Percentiles rank a stretch among this genome's conserved stretches.
These are phyloP conservation scores for Pao palembangensis DNA, from an alignment of 2,113 vertebrate species.

Conservation along the genomic window DNA sequence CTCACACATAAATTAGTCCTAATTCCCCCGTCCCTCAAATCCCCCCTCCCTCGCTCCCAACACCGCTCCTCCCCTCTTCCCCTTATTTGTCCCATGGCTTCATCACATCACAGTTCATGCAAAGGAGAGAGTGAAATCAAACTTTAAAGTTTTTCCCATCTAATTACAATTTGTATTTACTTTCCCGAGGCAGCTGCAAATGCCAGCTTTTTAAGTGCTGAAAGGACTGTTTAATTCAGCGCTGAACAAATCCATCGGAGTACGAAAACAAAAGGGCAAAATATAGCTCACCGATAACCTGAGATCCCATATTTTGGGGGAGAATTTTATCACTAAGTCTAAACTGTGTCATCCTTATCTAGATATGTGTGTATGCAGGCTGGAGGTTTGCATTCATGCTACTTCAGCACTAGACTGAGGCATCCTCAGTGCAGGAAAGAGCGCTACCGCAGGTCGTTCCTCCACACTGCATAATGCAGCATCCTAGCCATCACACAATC, in stretches of 20 bases:
- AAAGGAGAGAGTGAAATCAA: constrained; percentile 60
- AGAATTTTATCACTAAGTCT: neutral
- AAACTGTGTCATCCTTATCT: neutral
- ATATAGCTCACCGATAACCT: constrained; percentile 27
- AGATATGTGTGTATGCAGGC: no score
- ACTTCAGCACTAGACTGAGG: no score
- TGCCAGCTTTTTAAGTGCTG: constrained; percentile 46
- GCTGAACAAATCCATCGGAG: constrained; percentile 38
- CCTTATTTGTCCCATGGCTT: constrained; percentile 66
- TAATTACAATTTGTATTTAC: constrained; percentile 65
- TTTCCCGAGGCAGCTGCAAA: constrained; percentile 50
- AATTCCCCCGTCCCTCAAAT: constrained; percentile 33
- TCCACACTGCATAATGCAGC: no score
- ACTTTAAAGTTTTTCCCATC: constrained; percentile 53
- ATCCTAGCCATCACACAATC: no score
- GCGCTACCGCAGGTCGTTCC: no score
- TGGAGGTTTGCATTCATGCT: no score
- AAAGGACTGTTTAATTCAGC: constrained; percentile 47
- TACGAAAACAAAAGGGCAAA: constrained; percentile 40
- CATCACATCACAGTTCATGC: constrained; percentile 59
- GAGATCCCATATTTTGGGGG: neutral
- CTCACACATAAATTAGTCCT: constrained; percentile 68
- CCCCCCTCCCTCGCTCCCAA: constrained; percentile 4
- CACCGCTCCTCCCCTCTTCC: constrained; percentile 32
- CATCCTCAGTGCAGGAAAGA: no score